A percentile compares a stretch with the other conserved stretches of the same genome.
These are phyloP conservation scores for Thymallus thymallus DNA, from an alignment of 2,113 vertebrate genomes.

Conservation along the genomic window DNA sequence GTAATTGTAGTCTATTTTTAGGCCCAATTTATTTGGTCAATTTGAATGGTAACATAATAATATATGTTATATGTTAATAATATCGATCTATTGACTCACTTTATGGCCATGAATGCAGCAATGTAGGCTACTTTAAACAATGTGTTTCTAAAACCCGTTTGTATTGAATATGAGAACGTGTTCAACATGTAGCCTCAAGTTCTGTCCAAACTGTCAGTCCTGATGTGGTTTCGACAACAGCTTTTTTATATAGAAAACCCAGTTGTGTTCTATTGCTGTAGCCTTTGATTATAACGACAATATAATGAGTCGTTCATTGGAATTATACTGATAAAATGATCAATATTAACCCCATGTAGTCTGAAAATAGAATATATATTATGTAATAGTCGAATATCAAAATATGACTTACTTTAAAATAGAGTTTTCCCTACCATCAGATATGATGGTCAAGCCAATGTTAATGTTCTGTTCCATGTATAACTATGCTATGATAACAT, in stretches of 20 bases:
- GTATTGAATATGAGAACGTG: not conserved
- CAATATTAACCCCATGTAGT: not conserved
- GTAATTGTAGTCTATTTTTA: too few relatives aligned
- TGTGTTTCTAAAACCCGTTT: not conserved
- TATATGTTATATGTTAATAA: not conserved
- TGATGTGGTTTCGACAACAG: not conserved
- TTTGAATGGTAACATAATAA: not conserved
- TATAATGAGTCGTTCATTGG: not conserved
- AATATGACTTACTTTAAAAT: not conserved
- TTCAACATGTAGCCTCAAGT: not conserved
- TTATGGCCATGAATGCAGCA: not conserved
- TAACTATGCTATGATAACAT: not conserved
- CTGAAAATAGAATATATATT: not conserved
- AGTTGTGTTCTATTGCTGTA: not conserved
- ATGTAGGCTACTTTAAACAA: not conserved
- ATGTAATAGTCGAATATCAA: not conserved
- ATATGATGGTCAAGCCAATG: not conserved
- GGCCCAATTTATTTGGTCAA: not conserved
- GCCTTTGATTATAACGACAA: not conserved
- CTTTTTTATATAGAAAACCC: too few relatives aligned
- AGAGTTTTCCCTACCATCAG: not conserved
- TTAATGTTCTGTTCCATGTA: not conserved
- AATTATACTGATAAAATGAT: not conserved
- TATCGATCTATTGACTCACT: not conserved
- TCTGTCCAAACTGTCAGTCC: not conserved